Base-by-base conservation (phyloP, 2,888 invertebrate genomes). In the Sisyra nigra region DNA sequence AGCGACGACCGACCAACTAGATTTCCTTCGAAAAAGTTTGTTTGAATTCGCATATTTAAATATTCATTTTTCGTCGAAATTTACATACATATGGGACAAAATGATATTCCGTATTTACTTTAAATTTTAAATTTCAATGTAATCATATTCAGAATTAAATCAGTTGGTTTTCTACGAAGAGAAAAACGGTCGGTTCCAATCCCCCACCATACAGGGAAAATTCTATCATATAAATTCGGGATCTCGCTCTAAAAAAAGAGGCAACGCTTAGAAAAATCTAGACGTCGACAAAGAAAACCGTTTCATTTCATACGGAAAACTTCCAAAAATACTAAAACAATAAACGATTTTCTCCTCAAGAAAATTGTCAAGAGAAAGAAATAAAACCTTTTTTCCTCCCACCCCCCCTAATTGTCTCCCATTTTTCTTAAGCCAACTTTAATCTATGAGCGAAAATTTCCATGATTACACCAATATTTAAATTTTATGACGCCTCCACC, bases 71-170 rank as follows among this genome's bases (percentile, higher is more conserved):
- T 56, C 52, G 53, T 47, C 54, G n/a, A 53, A 55, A 62, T 63
- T 63, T 62, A 60, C 62, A 62, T 62, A 62, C 62, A 62, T 62
- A 63, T 62, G 62, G 59, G 59, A 54, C 55, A 53, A 55, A 56
- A 57, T 58, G 59, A 60, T 62, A 61, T 59, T 60, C 58, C 54
- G 61, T 61, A 57, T 62, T 61, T 59, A 60, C 60, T 62, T 62
- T 62, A 60, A 62, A 62, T 62, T 63, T 63, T 59, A 62, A 62
- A 62, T 63, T 61, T 56, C 54, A 50, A 57, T 57, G 58, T 62
- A 61, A 62, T 63, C 61, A 61, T 61, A 62, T 62, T 63, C 61
- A 55, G 56, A 62, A 63, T 61, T 61, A 61, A 62, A 62, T 63
- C 62, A 63, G 61, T 60, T 60, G 59, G 58, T 61, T 60, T 57